Conservation (phyloP, 2,888 invertebrate species). For the Tetragnatha montana region DNA sequence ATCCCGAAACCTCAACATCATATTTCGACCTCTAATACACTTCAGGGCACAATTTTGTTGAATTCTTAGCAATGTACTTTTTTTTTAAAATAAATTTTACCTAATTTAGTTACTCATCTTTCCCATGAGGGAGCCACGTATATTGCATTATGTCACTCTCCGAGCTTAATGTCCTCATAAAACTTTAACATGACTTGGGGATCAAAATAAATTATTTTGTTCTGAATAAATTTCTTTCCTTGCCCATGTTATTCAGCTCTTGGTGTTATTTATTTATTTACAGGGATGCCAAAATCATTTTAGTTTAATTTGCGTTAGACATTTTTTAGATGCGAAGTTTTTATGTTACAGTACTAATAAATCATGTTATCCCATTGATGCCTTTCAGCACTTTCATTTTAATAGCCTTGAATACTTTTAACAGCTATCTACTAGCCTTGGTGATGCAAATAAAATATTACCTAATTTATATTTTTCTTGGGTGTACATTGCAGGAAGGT, state of each 20-base stretch:
- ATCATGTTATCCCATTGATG: neutral
- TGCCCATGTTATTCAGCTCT: neutral
- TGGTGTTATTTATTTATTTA: neutral
- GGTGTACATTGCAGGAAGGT: neutral
- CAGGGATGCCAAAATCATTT: neutral
- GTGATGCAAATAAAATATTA: neutral
- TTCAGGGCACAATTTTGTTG: neutral
- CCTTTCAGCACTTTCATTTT: neutral
- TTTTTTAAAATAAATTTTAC: no score
- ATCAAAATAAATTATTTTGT: neutral
- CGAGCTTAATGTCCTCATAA: neutral
- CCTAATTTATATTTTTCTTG: neutral
- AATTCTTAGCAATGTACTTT: no score
- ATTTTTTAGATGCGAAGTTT: neutral
- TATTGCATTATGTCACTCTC: neutral
- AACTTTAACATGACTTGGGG: neutral
- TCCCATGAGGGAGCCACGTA: neutral
- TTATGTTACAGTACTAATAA: neutral
- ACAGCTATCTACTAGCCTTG: neutral
- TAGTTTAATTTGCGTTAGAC: neutral
- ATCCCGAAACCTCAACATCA: no score
- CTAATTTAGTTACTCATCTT: neutral
- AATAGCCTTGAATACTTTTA: neutral
- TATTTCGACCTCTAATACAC: neutral
- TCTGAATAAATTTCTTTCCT: neutral